Percentiles rank a stretch among this genome's conserved stretches.
phyloP scores from a whole-genome alignment of 2,113 vertebrate species.

The Phylloscopus whistleri region DNA sequence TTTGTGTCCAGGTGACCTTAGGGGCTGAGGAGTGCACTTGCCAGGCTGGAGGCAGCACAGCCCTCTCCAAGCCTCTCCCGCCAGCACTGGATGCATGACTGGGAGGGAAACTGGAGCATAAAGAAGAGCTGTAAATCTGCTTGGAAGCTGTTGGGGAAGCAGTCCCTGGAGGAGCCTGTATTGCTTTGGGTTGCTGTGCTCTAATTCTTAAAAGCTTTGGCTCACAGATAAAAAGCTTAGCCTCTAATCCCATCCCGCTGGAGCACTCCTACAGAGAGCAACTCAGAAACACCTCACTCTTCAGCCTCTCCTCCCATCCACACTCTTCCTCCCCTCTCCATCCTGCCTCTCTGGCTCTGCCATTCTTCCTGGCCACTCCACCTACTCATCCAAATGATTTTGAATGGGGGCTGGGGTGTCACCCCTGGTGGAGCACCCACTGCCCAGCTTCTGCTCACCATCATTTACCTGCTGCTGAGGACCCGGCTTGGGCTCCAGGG shows the following conservation, averaged over 20 bases:
- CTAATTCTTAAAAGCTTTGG: slow-evolving; percentile 54
- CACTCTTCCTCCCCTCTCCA: not conserved
- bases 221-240: slow-evolving; percentile 41
- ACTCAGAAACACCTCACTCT: not conserved
- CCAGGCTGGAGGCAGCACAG: not conserved
- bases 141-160: slow-evolving; percentile 19
- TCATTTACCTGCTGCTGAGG: rapidly evolving
- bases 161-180: not conserved
- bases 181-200: slow-evolving; percentile 6
- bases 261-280: not conserved
- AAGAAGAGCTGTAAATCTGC: slow-evolving; percentile 16
- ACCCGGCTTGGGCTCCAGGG: rapidly evolving
- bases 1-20: not conserved
- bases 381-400: not conserved
- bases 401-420: not conserved
- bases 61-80: not conserved
- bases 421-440: too few relatives aligned
- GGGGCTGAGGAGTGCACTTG: not conserved
- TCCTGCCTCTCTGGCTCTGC: not conserved
- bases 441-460: not conserved
- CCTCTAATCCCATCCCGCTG: not conserved
- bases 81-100: not conserved
- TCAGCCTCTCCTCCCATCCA: not conserved
- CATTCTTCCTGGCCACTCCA: not conserved
- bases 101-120: slow-evolving; percentile 1